Conservation (phyloP, 30 jellyfish, hydroid and myxozoan genomes). For the Turritopsis dohrnii region DNA sequence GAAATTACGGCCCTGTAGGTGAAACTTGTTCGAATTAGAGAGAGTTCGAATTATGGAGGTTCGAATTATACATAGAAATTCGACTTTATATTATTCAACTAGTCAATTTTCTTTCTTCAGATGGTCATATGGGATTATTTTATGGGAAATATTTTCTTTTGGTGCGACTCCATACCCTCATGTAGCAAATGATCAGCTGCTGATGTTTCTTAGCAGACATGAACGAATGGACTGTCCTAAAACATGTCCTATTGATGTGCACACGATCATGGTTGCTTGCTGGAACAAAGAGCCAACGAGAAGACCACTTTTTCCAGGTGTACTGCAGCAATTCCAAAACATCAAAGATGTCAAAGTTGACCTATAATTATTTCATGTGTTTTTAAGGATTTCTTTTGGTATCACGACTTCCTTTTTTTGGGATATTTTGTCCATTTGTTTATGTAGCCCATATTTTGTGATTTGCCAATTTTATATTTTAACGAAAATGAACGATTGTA, state of each 20-base stretch:
- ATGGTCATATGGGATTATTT: constrained; percentile 90
- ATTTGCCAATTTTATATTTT: no score
- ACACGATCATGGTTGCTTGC: constrained; percentile 54
- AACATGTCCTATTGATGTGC: constrained; percentile 52
- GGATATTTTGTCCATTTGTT: no score
- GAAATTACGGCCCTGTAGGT: no score
- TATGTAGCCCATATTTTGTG: no score
- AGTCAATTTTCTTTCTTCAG: no score
- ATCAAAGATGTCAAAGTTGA: neutral
- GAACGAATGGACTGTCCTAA: constrained; percentile 66
- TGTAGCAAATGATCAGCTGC: constrained; percentile 45
- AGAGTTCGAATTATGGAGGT: neutral
- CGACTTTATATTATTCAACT: neutral
- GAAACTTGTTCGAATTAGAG: neutral
- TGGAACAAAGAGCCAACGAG: constrained; percentile 62
- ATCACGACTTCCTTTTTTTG: no score
- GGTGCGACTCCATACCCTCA: constrained; percentile 91
- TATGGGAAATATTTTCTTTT: constrained; percentile 72
- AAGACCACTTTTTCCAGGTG: constrained; percentile 49
- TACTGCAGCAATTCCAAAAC: neutral
- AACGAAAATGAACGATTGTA: no score
- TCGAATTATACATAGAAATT: no score
- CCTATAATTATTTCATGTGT: no score
- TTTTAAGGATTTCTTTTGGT: no score
- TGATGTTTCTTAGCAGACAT: constrained; percentile 21